Evolutionary conservation across 2,888 invertebrate species (phyloP).

Genomic region (Microchrysa polita): DNA sequence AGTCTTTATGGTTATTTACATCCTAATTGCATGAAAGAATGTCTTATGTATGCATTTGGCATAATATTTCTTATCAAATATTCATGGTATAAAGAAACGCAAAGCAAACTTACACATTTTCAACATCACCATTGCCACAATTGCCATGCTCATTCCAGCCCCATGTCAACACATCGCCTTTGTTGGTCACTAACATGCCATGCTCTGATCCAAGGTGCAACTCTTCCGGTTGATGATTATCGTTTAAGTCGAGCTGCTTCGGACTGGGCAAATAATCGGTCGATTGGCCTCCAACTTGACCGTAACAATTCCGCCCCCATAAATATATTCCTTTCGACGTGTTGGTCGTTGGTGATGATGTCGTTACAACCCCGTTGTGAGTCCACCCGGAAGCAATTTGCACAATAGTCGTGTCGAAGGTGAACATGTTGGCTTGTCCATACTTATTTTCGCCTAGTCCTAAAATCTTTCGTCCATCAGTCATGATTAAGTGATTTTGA

Average conservation of each 20-base stretch:
- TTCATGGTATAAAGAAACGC: background rate
- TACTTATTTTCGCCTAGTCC: constrained; percentile 85
- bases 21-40: background rate
- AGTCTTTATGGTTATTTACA: background rate
- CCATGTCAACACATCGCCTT: constrained; percentile 78
- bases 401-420: constrained; percentile 67
- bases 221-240: constrained; percentile 53
- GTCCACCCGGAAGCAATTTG: constrained; percentile 78
- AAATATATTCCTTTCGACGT: constrained; percentile 72
- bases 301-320: constrained; percentile 86
- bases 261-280: constrained; percentile 60
- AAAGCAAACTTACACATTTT: constrained; percentile 60
- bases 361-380: constrained; percentile 73
- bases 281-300: constrained; percentile 72
- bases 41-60: constrained; percentile 7
- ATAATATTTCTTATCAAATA: constrained; percentile 31
- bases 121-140: constrained; percentile 73
- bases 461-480: constrained; percentile 68
- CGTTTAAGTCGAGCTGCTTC: constrained; percentile 54
- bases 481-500: constrained; percentile 73
- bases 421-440: constrained; percentile 73
- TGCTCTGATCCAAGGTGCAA: constrained; percentile 79
- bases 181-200: constrained; percentile 74
- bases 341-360: background rate
- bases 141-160: constrained; percentile 93